phyloP scores from a whole-genome alignment of 2,113 vertebrate genomes.

The Corythoichthys intestinalis region DNA sequence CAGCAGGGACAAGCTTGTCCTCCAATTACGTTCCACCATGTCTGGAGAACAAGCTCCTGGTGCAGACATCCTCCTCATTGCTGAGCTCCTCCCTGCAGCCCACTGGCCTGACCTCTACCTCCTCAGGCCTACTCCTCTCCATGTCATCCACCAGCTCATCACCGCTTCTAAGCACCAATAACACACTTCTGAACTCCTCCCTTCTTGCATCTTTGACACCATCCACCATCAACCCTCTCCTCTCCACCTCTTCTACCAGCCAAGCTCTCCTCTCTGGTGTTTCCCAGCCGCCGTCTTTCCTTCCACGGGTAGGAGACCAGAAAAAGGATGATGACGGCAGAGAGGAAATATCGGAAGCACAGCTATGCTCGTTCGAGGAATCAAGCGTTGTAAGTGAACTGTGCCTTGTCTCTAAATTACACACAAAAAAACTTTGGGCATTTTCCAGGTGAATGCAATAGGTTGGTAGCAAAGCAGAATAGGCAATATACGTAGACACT shows the following conservation, averaged over 20 bases:
- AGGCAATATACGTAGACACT: too few relatives aligned
- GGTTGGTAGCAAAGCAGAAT: too few relatives aligned
- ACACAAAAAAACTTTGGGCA: neutral
- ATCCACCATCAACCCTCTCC: slow-evolving; percentile 10
- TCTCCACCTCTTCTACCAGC: slow-evolving; percentile 18
- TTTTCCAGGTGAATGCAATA: too few relatives aligned
- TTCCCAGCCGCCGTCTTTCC: slow-evolving; percentile 13
- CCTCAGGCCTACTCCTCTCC: slow-evolving; percentile 42
- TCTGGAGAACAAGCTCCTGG: slow-evolving; percentile 69
- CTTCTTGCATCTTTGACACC: slow-evolving; percentile 13
- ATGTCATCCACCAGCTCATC: slow-evolving; percentile 19
- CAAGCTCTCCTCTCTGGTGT: slow-evolving; percentile 13
- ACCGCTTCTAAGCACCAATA: slow-evolving; percentile 53
- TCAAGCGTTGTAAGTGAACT: slow-evolving; percentile 46
- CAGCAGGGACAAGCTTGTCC: slow-evolving; percentile 26
- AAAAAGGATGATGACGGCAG: slow-evolving; percentile 5
- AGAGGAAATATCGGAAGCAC: slow-evolving; percentile 33
- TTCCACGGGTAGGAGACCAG: slow-evolving; percentile 1
- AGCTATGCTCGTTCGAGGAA: slow-evolving; percentile 25
- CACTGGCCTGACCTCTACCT: slow-evolving; percentile 52
- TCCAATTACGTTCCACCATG: slow-evolving; percentile 38
- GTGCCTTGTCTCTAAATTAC: neutral
- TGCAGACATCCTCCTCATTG: slow-evolving; percentile 24
- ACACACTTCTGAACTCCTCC: slow-evolving; percentile 39
- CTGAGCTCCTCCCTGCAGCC: slow-evolving; percentile 50